Evolutionary conservation across 2,797 vertebrate species (phyloP).

Genomic region (Adelosebastes latens): DNA sequence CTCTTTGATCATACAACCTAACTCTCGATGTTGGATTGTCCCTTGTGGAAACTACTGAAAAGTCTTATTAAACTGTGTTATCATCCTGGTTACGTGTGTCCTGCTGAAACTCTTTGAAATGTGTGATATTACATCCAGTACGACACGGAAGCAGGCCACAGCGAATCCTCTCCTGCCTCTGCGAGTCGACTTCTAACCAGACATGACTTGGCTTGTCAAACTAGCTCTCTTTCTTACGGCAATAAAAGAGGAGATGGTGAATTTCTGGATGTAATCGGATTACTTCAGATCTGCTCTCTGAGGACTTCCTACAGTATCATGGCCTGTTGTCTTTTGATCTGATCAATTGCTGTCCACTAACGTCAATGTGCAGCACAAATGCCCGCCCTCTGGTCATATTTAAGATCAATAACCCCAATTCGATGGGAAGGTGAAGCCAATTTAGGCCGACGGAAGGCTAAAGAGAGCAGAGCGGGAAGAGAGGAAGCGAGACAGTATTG

Average conservation of each 20-base stretch:
- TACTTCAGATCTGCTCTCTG: constrained; percentile 33
- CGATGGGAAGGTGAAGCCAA: constrained; percentile 26
- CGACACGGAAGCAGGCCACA: constrained; percentile 11
- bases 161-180: constrained; percentile 9
- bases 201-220: constrained; percentile 21
- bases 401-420: constrained; percentile 54
- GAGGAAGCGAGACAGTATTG: constrained; percentile 10
- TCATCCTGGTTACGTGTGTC: constrained; percentile 34
- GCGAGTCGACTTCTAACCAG: constrained; percentile 6
- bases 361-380: constrained; percentile 27
- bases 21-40: constrained; percentile 23
- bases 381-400: constrained; percentile 34
- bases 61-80: constrained; percentile 49
- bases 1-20: constrained; percentile 28
- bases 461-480: constrained; percentile 3
- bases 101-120: constrained; percentile 36
- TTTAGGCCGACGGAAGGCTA: constrained; percentile 1
- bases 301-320: constrained; percentile 14
- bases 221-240: neutral
- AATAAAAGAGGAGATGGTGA: neutral
- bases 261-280: constrained; percentile 42
- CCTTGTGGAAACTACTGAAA: constrained; percentile 24
- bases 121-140: constrained; percentile 25
- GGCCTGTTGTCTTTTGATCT: constrained; percentile 30
- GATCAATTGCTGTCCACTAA: constrained; percentile 47